Evolutionary conservation across 2,113 vertebrate species (phyloP).

Genomic region (Scomber japonicus): DNA sequence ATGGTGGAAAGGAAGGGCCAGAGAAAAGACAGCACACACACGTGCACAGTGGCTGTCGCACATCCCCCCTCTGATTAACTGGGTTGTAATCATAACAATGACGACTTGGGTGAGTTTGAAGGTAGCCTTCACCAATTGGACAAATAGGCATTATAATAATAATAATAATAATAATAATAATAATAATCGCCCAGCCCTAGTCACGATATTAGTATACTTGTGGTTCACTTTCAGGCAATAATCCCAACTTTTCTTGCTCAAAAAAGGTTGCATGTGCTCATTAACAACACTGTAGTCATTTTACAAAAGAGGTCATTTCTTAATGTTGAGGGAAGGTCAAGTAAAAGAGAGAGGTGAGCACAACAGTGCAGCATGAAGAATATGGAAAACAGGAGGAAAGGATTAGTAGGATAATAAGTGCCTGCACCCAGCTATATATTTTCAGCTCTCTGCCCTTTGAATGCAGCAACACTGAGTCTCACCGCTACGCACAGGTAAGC

Average conservation of each 20-base stretch:
- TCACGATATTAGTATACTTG: no score
- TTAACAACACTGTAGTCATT: not conserved
- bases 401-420: constrained; percentile 14
- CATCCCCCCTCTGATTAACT: no score
- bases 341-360: constrained; percentile 2
- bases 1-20: no score
- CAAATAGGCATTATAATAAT: no score
- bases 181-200: no score
- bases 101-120: no score
- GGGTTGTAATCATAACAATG: no score
- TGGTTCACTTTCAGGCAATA: not conserved
- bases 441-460: constrained; percentile 5
- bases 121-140: no score
- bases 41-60: no score
- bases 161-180: no score
- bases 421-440: not conserved
- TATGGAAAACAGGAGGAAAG: constrained; percentile 20
- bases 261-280: not conserved
- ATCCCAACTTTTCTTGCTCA: not conserved
- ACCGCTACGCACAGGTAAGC: constrained; percentile 31
- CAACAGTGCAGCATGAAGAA: constrained; percentile 2
- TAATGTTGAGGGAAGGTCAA: not conserved
- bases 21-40: no score
- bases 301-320: constrained; percentile 15
- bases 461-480: constrained; percentile 42